phyloP scores from a whole-genome alignment of 2,888 invertebrate species.

The Mythimna lalbum region DNA sequence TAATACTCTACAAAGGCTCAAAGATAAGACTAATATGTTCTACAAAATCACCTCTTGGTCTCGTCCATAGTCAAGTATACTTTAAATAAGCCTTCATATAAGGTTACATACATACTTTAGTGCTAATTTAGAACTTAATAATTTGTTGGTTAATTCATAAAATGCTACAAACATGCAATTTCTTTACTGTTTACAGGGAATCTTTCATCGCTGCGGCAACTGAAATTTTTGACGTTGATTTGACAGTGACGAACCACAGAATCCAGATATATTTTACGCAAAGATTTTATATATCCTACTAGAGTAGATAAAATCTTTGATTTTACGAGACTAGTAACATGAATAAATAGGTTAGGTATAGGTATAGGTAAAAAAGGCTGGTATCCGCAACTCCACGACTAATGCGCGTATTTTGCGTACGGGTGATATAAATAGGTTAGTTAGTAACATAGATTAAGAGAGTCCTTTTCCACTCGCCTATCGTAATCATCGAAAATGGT shows the following conservation, averaged over 20 bases:
- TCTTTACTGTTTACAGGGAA: conserved; percentile 43
- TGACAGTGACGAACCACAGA: no score
- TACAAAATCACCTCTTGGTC: background rate
- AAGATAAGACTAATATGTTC: background rate
- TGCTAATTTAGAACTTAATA: background rate
- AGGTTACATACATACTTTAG: background rate
- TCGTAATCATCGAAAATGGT: no score
- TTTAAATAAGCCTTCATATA: background rate
- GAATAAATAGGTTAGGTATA: background rate
- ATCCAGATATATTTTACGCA: no score
- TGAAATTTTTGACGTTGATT: conserved; percentile 20
- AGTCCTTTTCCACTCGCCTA: no score
- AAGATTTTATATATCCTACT: no score
- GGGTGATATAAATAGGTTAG: no score
- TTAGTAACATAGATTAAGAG: no score
- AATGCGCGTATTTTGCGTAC: no score
- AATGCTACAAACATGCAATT: conserved; percentile 39
- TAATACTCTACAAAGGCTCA: background rate
- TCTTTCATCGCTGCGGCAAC: conserved; percentile 2
- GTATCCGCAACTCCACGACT: no score
- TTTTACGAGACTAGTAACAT: background rate
- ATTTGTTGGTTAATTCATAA: conserved; percentile 33
- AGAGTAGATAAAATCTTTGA: no score
- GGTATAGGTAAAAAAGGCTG: no score
- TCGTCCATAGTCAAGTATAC: background rate